These are phyloP conservation scores for Phortica variegata DNA, from an alignment of 1,140 invertebrate genomes.

Conservation along the genomic window DNA sequence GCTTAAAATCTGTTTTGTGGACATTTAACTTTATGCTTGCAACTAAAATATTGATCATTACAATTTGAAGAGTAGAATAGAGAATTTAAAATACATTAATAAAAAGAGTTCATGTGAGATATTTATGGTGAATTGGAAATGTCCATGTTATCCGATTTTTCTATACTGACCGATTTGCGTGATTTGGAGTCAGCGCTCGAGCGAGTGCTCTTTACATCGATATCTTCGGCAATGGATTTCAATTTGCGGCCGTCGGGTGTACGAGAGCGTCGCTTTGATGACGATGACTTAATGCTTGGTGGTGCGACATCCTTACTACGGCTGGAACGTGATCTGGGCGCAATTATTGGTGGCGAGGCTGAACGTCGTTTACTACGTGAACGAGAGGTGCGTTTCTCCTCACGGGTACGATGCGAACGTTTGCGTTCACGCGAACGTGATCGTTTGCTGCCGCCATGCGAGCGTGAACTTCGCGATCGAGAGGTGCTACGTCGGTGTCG, in stretches of 20 bases:
- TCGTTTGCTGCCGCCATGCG: constrained; percentile 30
- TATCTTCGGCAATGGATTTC: constrained; percentile 45
- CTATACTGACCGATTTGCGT: constrained; percentile 56
- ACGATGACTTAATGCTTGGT: constrained; percentile 15
- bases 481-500: constrained; percentile 49
- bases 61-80: constrained; percentile 17
- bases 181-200: constrained; percentile 38
- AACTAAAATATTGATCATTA: constrained; percentile 10
- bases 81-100: constrained; percentile 12
- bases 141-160: constrained; percentile 64
- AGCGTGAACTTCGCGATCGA: constrained; percentile 45
- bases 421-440: constrained; percentile 55
- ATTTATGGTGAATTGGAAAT: constrained; percentile 59
- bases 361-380: constrained; percentile 53
- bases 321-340: constrained; percentile 40
- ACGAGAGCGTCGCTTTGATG: constrained; percentile 43
- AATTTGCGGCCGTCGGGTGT: constrained; percentile 42
- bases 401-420: constrained; percentile 48
- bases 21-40: constrained; percentile 26
- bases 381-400: constrained; percentile 39
- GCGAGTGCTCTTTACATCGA: constrained; percentile 46
- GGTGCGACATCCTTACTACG: constrained; percentile 41
- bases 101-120: neutral
- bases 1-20: constrained; percentile 15
- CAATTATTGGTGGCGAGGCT: constrained; percentile 31